phyloP scores from a whole-genome alignment of 2,888 invertebrate genomes.

The Aricia artaxerxes region DNA sequence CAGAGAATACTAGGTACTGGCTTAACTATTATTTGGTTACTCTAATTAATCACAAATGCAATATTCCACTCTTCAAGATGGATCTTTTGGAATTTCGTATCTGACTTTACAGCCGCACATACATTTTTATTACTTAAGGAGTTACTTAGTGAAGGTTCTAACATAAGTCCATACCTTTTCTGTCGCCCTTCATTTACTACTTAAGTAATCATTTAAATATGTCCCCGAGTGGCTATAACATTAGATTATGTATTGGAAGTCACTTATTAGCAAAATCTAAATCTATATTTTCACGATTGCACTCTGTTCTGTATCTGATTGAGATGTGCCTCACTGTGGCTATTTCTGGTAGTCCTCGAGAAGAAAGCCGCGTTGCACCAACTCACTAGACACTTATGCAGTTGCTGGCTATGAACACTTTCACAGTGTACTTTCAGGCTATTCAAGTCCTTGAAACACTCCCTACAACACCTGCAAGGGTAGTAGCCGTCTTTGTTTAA shows the following conservation, averaged over 20 bases:
- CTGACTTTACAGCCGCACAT: neutral
- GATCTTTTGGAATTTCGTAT: neutral
- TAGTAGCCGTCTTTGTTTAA: constrained; percentile 84
- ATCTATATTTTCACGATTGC: constrained; percentile 54
- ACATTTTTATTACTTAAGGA: neutral
- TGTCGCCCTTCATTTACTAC: neutral
- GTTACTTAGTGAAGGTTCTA: neutral
- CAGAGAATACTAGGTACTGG: constrained; percentile 59
- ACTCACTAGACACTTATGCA: constrained; percentile 87
- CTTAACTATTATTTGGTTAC: constrained; percentile 62
- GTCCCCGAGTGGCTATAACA: neutral
- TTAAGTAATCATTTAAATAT: neutral
- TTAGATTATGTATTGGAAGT: neutral
- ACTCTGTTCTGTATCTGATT: constrained; percentile 63
- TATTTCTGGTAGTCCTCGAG: constrained; percentile 88
- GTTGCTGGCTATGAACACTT: constrained; percentile 83
- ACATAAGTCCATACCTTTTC: neutral
- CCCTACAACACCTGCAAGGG: constrained; percentile 86
- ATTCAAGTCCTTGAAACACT: constrained; percentile 81
- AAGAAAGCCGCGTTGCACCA: constrained; percentile 90
- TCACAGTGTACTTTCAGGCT: constrained; percentile 88
- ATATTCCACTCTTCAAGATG: neutral
- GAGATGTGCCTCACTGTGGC: constrained; percentile 85
- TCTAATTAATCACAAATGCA: constrained; percentile 73
- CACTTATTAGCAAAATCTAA: constrained; percentile 39